Conservation (phyloP, 1,140 invertebrate species). For the Coenobita brevimanus region DNA sequence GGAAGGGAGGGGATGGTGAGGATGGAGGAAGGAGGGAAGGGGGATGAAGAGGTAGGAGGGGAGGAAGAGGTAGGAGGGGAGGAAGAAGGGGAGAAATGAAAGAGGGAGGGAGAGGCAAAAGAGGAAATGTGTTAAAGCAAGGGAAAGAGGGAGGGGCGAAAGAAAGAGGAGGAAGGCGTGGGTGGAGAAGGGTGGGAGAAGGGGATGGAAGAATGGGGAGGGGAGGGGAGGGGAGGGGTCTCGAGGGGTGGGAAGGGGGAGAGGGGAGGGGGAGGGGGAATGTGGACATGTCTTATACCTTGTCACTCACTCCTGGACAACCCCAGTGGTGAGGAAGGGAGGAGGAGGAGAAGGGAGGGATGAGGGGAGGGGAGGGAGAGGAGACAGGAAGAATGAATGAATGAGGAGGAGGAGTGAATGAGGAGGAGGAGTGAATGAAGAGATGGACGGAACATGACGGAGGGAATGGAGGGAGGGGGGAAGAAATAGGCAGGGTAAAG, state of each 20-base stretch:
- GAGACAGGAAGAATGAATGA: background rate
- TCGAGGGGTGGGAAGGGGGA: too few species aligned
- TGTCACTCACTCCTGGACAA: too few species aligned
- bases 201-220: background rate
- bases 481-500: background rate
- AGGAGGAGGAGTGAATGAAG: background rate
- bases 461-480: background rate
- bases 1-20: too few species aligned
- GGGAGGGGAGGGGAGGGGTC: background rate
- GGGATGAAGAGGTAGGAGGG: too few species aligned
- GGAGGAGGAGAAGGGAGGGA: background rate
- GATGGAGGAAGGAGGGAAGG: too few species aligned
- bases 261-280: background rate
- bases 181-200: background rate
- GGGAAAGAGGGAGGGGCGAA: too few species aligned
- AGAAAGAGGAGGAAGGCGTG: too few species aligned
- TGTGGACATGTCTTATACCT: too few species aligned
- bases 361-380: background rate
- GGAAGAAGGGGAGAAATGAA: too few species aligned
- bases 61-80: too few species aligned
- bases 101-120: too few species aligned
- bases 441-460: background rate
- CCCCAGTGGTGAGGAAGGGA: background rate
- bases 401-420: background rate
- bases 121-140: background rate